Evolutionary conservation across 2,888 invertebrate species (phyloP), one percentile per base, ranked within the genome.

Genomic region (Pandemis cinnamomeana): DNA sequence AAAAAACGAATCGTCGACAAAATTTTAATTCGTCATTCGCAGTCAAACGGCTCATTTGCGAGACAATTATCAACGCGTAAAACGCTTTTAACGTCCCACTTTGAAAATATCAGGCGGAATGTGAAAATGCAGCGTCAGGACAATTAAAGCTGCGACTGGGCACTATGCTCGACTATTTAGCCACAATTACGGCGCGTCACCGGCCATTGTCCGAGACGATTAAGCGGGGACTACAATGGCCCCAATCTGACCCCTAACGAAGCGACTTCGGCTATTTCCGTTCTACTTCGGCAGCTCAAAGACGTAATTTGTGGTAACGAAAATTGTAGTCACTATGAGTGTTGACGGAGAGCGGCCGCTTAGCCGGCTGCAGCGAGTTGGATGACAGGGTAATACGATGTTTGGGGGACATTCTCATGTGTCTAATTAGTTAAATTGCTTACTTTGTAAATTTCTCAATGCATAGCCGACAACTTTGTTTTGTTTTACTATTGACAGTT

Each of bases 241-340:
- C 81, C 87, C 91, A 89, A 91, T 91, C 88, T 85, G 89, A 87
- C 85, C 88, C 84, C 90, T 92, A 92, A 93, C 92, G 93, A 93
- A 91, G 92, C 88, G 91, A 91, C 91, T 90, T 92, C 91, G 91
- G 84, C 83, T 82, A 83, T 88, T 91, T 91, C 92, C 92, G 92
- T 83, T 83, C 83, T 85, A 87, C 89, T 88, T 89, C 87, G 87
- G 86, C 78, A 81, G 80, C 84, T 90, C 91, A 89, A 93, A 93
- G 92, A 92, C 89, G 89, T 91, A 92, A 93, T 93, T 93, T 93
- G 93, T 86, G 93, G 92, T 84, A 82, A 80, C 84, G 86, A 87
- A 90, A 91, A 90, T 91, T 89, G 91, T 87, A 85, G 86, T 84
- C 81, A 82, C 82, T 82, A 82, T 85, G 87, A 87, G 88, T 88